Percentiles rank a stretch among this genome's conserved stretches.
phyloP scores from a whole-genome alignment of 2,888 invertebrate species.

The Hemithea aestivaria region DNA sequence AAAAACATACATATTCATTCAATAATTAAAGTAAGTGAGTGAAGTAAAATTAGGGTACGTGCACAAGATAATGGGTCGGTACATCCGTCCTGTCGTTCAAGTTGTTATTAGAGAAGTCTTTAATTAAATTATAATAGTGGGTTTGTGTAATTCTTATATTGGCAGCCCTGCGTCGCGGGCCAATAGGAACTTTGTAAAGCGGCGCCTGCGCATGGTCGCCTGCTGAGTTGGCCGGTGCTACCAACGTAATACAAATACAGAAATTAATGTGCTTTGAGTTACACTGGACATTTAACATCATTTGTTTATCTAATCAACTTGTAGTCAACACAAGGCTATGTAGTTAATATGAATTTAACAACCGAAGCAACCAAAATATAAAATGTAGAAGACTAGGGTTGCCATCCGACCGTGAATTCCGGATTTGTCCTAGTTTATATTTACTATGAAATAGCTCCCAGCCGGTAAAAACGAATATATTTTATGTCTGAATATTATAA shows the following conservation, averaged over 20 bases:
- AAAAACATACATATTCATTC: conserved; percentile 14
- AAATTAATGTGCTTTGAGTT: conserved; percentile 3
- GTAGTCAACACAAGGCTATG: too few relatives aligned
- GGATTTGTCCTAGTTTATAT: too few relatives aligned
- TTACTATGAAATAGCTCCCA: too few relatives aligned
- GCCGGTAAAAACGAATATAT: too few relatives aligned
- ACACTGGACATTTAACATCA: conserved; percentile 3
- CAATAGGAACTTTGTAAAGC: conserved; percentile 64
- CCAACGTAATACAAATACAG: conserved; percentile 32
- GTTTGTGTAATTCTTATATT: conserved; percentile 62
- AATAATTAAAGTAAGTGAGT: conserved; percentile 20
- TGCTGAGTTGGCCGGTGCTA: conserved; percentile 59
- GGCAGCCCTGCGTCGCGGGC: conserved; percentile 70
- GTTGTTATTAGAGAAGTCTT: conserved; percentile 53
- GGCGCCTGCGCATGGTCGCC: conserved; percentile 70
- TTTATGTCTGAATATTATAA: too few relatives aligned
- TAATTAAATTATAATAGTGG: conserved; percentile 67
- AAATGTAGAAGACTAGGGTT: too few relatives aligned
- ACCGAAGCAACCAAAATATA: too few relatives aligned
- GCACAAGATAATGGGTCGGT: conserved; percentile 39
- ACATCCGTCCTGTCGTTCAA: conserved; percentile 46
- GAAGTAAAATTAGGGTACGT: conserved; percentile 33
- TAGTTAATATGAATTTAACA: too few relatives aligned
- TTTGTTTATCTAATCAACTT: conserved; percentile 21
- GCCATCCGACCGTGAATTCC: too few relatives aligned